Evolutionary conservation across 2,888 invertebrate species (phyloP).

Genomic region (Spodoptera littoralis): DNA sequence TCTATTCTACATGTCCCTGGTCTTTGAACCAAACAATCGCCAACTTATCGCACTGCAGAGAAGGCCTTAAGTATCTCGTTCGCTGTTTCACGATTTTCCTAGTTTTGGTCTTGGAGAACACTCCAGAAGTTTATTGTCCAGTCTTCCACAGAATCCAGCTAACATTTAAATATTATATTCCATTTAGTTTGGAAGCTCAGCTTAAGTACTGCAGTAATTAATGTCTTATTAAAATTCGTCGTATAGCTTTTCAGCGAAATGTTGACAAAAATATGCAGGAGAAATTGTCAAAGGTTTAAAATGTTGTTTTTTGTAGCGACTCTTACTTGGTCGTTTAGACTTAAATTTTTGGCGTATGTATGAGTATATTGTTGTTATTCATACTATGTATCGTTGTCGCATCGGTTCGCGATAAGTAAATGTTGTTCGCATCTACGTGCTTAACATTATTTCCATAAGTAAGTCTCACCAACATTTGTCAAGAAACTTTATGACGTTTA

Average conservation of each 20-base stretch:
- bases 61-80: conserved; percentile 5
- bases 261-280: conserved; percentile 28
- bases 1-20: background rate
- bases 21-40: background rate
- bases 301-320: conserved; percentile 18
- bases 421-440: conserved; percentile 2
- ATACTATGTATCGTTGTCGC: conserved; percentile 6
- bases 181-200: conserved; percentile 47
- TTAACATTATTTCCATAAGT: conserved; percentile 14
- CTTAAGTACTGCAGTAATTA: conserved; percentile 50
- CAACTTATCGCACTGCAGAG: conserved; percentile 11
- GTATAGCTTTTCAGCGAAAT: conserved; percentile 40
- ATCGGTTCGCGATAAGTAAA: conserved; percentile 12
- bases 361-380: no score
- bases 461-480: conserved; percentile 11
- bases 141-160: conserved; percentile 34
- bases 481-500: conserved; percentile 39
- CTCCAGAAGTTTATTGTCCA: conserved; percentile 36
- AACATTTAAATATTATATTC: conserved; percentile 47
- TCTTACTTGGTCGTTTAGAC: background rate
- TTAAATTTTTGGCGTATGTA: background rate
- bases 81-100: conserved; percentile 13
- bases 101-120: conserved; percentile 20
- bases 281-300: conserved; percentile 25
- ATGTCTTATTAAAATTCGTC: conserved; percentile 52